Base-by-base conservation (phyloP, 2,113 vertebrate genomes). In the Alethe diademata region DNA sequence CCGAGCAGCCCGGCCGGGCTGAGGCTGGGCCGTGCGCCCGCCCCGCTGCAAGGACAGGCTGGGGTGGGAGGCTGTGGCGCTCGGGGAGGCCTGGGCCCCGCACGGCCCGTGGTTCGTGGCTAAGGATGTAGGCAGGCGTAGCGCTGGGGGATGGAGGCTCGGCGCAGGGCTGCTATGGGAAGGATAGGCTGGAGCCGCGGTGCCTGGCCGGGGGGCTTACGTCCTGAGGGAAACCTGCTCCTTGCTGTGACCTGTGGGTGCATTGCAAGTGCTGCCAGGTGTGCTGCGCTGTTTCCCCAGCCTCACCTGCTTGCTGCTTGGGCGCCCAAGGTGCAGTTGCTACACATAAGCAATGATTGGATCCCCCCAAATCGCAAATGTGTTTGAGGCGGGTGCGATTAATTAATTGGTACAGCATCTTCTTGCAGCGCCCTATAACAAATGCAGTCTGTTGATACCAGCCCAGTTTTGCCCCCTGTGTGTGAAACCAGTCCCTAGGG, bases 401-500 rank as follows among this genome's bases (percentile, higher is more conserved):
- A 31, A 40, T 53, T 50, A 5, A 25, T 57, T 36, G 33, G 18
- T 26, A 26, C 16, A 70, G 2, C 5, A 3, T 14, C 2, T 50
- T 92, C 35, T 86, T 50, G 5, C 0, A 1, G 8, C 1, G 1
- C 9, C 5, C 13, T 80, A 1, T n/a, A 51, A 70, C 45, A 72
- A 93, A 51, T 14, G 4, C 19, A 33, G 5, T 14, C 22, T n/a
- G 11, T 20, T 66, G 18, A 38, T 3, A 2, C 5, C 20, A 74
- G 19, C 6, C 25, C 9, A 15, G 13, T 11, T 78, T 78, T 2
- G 1, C 5, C 13, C 10, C 0, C 0, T 36, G 8, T 12, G 3
- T 61, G 38, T 26, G 48, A 76, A 82, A 61, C 6, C 5, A 53
- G 9, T 9, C 18, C 2, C 0, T 33, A 19, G 0, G 19, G 16